Base-by-base conservation (phyloP, 2,113 vertebrate genomes). In the Forbesichthys agassizii region DNA sequence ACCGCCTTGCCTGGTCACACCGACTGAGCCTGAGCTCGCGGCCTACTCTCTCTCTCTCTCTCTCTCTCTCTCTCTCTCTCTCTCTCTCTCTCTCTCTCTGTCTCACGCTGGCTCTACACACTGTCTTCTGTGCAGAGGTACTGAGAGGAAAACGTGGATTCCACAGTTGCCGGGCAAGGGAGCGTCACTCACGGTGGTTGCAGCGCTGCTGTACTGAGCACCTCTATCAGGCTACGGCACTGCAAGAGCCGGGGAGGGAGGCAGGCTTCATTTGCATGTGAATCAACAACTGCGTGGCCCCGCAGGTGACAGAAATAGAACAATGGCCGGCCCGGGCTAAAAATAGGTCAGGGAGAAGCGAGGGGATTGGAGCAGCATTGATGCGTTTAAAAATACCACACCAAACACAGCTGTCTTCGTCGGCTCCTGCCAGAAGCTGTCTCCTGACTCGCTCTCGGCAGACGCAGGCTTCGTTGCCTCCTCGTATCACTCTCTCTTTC, bases 341-440 rank as follows among this genome's bases (percentile, higher is more conserved):
- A 98, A 98, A 98, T 98, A 99, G 96, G 96, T 97, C 97, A 98
- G 93, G 95, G 94, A 42, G 90, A 91, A 93, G 96, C 95, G 88
- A 91, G 88, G 95, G 93, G 97, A 97, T 96, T 95, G 96, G 95
- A 98, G 96, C 95, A 94, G 95, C 95, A 95, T 95, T 96, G 96
- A 98, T 96, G 97, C 91, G 93, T 96, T 98, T 98, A 98, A 98
- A 98, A 99, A 99, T 99, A 99, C 93, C 96, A 90, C 94, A 93
- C 95, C 95, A 97, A 96, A 98, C 95, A 97, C 98, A 98, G 97
- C 98, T 98, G 97, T 95, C 95, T 89, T 92, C 94, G 92, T 90
- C 93, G 93, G 94, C 94, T 96, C 88, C 91, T 90, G 89, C 90
- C 90, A 90, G 88, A 84, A 93, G 93, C 94, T 92, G 81, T 88